Evolutionary conservation across 2,888 invertebrate species (phyloP), one percentile per base, ranked within the genome.

Genomic region (Spialia ferax): DNA sequence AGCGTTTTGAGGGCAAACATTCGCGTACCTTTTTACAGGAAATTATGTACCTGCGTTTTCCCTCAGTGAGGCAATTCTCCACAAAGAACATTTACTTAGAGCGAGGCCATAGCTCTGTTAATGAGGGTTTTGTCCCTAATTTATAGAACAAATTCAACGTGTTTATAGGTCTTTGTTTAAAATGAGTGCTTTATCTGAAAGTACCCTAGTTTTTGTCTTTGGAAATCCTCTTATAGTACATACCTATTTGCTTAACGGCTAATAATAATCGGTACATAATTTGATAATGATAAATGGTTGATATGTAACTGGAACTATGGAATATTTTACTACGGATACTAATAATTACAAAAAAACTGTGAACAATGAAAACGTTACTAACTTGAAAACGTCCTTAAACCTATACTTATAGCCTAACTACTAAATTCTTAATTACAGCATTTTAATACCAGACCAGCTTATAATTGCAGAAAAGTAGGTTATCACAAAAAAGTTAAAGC

Each of bases 31-130:
- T 68, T 67, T 66, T 69, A 71, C 66, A 70, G 78, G 75, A 79
- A 77, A 82, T 79, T 80, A 77, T 76, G 74, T 72, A 71, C 73
- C 71, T 78, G 78, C 74, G 76, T 78, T 76, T 77, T 75, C 66
- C 72, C 63, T 73, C 68, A 69, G 54, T 56, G 64, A 48, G 66
- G 54, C 54, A 60, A 61, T 67, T 66, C 52, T 50, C 55, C 32
- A 61, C 61, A 61, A 48, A 67, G 61, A 61, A 55, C 61, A 61
- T 67, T 61, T 42, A 52, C 61, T 67, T 66, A 35, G 32, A 55
- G 35, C 22, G 45, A 48, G 61, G 55, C 42, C 55, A 55, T 60
- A 61, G 60, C 45, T 45, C 55, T 55, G 42, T 61, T 67, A 61
- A 67, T 62, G 72, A 71, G 75, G 71, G 75, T 78, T 80, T 76